phyloP scores from a whole-genome alignment of 1,140 invertebrate genomes.

The Yoshiicerus persimilis region DNA sequence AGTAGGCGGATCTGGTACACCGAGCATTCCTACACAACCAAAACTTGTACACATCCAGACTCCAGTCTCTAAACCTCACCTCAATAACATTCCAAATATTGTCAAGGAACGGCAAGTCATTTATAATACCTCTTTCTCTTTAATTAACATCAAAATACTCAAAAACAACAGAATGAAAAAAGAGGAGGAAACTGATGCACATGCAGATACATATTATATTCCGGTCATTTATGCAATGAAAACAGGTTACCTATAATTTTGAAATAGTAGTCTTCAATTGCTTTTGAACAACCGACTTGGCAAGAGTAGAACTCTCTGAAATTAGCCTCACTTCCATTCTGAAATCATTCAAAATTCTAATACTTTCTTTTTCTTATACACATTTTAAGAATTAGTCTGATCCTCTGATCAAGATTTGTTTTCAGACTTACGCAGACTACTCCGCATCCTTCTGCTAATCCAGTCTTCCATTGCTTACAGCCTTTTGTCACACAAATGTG shows the following conservation, averaged over 20 bases:
- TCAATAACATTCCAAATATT: too few species aligned
- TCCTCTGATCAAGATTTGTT: not conserved
- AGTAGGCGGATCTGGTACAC: conserved; percentile 60
- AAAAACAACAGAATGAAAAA: not conserved
- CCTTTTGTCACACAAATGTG: conserved; percentile 38
- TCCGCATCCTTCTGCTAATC: conserved; percentile 34
- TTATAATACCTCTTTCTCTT: too few species aligned
- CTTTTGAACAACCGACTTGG: conserved; percentile 46
- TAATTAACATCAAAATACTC: not conserved
- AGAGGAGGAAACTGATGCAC: not conserved
- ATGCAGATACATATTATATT: not conserved
- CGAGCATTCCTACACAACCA: conserved; percentile 27
- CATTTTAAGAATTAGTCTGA: too few species aligned
- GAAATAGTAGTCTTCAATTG: conserved; percentile 42
- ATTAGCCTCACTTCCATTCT: conserved; percentile 38
- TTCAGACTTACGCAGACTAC: conserved; percentile 40
- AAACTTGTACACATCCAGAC: too few species aligned
- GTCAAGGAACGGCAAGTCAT: too few species aligned
- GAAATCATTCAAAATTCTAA: not conserved
- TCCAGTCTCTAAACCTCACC: too few species aligned
- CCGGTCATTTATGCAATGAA: not conserved
- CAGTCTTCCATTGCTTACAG: conserved; percentile 44
- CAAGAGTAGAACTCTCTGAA: conserved; percentile 42
- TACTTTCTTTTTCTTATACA: too few species aligned
- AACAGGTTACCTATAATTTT: conserved; percentile 27